Percentiles rank a stretch among this genome's conserved stretches.
Evolutionary conservation across 1,140 invertebrate species (phyloP).

Genomic region (Drosophila setifemur): DNA sequence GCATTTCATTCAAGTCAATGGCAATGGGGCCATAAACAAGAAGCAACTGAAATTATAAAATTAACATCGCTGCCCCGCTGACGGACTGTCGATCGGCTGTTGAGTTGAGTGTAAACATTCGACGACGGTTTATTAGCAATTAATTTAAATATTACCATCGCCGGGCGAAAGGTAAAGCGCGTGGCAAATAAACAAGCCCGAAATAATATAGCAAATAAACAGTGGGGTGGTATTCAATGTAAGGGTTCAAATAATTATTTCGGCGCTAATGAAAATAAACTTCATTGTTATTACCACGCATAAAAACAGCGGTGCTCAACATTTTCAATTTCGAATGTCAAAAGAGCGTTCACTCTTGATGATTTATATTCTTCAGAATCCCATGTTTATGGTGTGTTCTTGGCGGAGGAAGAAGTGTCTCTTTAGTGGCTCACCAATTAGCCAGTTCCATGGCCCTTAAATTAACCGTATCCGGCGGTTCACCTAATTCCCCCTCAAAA

Average conservation of each 20-base stretch:
- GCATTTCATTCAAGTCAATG: conserved; percentile 46
- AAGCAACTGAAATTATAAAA: conserved; percentile 28
- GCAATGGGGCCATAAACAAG: conserved; percentile 55
- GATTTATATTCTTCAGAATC: too few species aligned
- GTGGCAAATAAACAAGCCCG: conserved; percentile 57
- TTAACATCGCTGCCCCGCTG: conserved; percentile 17
- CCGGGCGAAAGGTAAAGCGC: conserved; percentile 46
- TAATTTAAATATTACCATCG: conserved; percentile 72
- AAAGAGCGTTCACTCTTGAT: too few species aligned
- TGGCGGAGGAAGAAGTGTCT: background rate
- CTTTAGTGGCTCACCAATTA: background rate
- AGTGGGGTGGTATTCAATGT: too few species aligned
- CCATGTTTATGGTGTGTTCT: too few species aligned
- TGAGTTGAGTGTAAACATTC: conserved; percentile 58
- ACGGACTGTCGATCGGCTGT: conserved; percentile 34
- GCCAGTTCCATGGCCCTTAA: too few species aligned
- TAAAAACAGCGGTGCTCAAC: background rate
- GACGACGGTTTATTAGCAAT: conserved; percentile 66
- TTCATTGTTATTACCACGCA: conserved; percentile 6
- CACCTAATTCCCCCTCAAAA: conserved; percentile 25
- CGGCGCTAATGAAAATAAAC: too few species aligned
- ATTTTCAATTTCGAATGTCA: background rate
- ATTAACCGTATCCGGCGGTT: conserved; percentile 22
- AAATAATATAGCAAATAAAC: conserved; percentile 22
- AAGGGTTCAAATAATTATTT: conserved; percentile 1